Base-by-base conservation (phyloP, 1,140 invertebrate species). In the Musca vetustissima region DNA sequence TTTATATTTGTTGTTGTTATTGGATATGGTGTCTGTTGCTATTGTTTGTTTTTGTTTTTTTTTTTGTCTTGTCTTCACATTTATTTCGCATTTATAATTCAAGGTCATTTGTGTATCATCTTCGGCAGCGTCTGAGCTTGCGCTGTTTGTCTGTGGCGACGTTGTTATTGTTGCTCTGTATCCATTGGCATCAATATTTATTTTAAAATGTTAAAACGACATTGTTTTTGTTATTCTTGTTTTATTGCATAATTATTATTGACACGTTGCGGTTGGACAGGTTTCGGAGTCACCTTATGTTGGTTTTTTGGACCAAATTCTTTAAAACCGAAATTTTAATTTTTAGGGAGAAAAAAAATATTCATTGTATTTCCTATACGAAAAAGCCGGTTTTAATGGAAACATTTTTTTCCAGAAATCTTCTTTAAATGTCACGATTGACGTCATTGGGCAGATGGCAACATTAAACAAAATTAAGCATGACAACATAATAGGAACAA, bases 181-280 rank as follows among this genome's bases (percentile, higher is more conserved):
- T 28, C 3, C 2, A 25, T 24, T 25, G 52, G 24, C 4, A 25
- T 4, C n/a, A n/a, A 25, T 24, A 13, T 24, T 25, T 57, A 2
- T 28, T 14, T 25, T 57, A 25, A 25, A 17, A 25, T 55, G 28
- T 28, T 28, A 8, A 28, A 28, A 4, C 8, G 28, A 28, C 28
- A 28, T 55, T 55, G 9, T 25, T 24, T 9, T 57, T 57, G 11
- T n/a, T 49, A 14, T 49, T 19, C 4, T 49, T 49, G 17, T 49
- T 49, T 24, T 2, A 25, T 57, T 57, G 53, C 53, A 57, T 57
- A 57, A 57, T 57, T 57, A n/a, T n/a, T 57, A 57, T 57, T 25
- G 11, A 57, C 53, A 57, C 53, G 22, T 57, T 57, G 53, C 25
- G 53, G 53, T 25, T n/a, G 25, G 15, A 57, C 53, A n/a, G 11